These are phyloP conservation scores for Colletes collaris DNA, from an alignment of 2,888 invertebrate species.

Conservation along the genomic window DNA sequence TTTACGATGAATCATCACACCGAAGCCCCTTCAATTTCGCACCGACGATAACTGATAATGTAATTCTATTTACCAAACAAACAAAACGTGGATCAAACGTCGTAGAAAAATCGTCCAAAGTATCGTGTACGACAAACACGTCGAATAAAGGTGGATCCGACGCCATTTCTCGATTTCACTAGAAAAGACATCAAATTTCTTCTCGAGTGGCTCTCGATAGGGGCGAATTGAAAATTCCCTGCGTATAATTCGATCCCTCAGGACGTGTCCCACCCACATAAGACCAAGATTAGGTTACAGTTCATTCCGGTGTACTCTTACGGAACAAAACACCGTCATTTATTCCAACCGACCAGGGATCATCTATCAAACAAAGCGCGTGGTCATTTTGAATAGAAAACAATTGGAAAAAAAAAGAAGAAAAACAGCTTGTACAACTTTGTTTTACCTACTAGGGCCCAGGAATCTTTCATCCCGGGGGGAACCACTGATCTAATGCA, in stretches of 20 bases:
- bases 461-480: too few relatives aligned
- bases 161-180: conserved; percentile 35
- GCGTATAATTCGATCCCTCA: conserved; percentile 53
- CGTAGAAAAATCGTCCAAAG: too few relatives aligned
- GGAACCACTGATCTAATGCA: too few relatives aligned
- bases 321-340: conserved; percentile 66
- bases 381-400: background rate
- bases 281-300: conserved; percentile 68
- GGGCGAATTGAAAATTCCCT: conserved; percentile 62
- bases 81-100: too few relatives aligned
- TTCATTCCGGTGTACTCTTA: conserved; percentile 75
- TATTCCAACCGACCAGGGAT: conserved; percentile 52
- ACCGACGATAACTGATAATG: background rate
- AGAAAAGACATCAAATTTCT: conserved; percentile 54
- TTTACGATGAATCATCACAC: conserved; percentile 42
- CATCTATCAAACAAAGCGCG: conserved; percentile 24
- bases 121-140: too few relatives aligned
- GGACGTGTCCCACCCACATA: conserved; percentile 52
- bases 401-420: too few relatives aligned
- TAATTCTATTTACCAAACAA: background rate
- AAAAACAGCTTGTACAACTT: too few relatives aligned
- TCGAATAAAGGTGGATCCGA: too few relatives aligned
- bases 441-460: too few relatives aligned
- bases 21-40: conserved; percentile 31
- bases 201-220: conserved; percentile 51